Conservation (phyloP, 1,140 invertebrate species). For the Macrostomum lignano region DNA sequence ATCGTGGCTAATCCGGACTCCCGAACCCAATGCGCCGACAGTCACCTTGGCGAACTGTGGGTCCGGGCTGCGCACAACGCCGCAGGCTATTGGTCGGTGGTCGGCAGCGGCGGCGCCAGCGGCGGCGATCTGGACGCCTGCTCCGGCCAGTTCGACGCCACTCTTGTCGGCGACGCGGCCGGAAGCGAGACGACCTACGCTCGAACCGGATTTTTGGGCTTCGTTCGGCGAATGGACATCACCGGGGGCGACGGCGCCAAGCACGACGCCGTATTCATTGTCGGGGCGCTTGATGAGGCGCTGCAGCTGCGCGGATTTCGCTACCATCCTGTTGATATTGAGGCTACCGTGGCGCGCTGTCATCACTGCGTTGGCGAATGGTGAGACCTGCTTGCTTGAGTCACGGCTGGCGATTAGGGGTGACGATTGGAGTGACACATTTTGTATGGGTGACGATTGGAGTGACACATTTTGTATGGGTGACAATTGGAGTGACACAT, state of each 20-base stretch:
- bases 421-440: too few relatives aligned
- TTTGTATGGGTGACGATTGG: too few relatives aligned
- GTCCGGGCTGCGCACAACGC: slow-evolving; percentile 75
- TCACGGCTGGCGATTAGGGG: too few relatives aligned
- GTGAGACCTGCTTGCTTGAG: slow-evolving; percentile 37
- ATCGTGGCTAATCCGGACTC: slow-evolving; percentile 96
- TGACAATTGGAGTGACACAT: too few relatives aligned
- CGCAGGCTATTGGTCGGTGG: too few relatives aligned
- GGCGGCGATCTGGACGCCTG: too few relatives aligned
- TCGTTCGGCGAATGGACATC: slow-evolving; percentile 68
- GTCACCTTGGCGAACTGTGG: slow-evolving; percentile 79
- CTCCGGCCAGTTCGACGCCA: too few relatives aligned
- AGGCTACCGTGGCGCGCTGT: slow-evolving; percentile 78
- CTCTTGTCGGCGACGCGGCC: too few relatives aligned
- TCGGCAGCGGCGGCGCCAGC: too few relatives aligned
- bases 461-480: too few relatives aligned
- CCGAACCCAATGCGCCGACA: slow-evolving; percentile 92
- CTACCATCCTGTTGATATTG: slow-evolving; percentile 97
- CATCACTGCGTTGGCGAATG: slow-evolving; percentile 83
- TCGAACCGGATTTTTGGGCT: slow-evolving; percentile 83
- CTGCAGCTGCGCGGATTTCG: slow-evolving; percentile 85
- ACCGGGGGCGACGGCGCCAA: slow-evolving; percentile 44
- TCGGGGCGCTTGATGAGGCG: slow-evolving; percentile 87
- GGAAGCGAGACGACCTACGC: slow-evolving; percentile 77
- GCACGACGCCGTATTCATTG: slow-evolving; percentile 99